A percentile compares a stretch with the other conserved stretches of the same genome.
Conservation (phyloP, 2,797 vertebrate species). For the Bucorvus abyssinicus region DNA sequence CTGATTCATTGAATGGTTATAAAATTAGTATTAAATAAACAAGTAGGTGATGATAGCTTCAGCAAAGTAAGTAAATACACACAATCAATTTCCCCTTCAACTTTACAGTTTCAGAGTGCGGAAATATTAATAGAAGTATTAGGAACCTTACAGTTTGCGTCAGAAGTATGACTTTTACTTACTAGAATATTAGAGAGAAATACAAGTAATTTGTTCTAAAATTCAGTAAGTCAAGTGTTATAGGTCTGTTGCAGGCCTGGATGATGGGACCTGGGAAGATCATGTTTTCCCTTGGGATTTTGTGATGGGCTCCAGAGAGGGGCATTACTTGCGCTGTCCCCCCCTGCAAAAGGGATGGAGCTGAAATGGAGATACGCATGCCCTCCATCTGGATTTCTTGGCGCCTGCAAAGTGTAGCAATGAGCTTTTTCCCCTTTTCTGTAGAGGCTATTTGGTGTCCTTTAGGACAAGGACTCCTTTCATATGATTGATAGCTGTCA, state of each 20-base stretch:
- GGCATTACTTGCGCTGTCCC: fast-evolving
- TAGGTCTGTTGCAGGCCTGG: neutral
- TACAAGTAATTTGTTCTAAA: neutral
- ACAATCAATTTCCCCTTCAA: neutral
- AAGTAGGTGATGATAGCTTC: conserved; percentile 4
- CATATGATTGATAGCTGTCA: neutral
- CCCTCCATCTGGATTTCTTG: neutral
- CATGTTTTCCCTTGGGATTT: neutral
- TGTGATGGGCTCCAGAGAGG: neutral
- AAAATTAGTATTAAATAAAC: conserved; percentile 19
- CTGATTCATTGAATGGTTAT: neutral
- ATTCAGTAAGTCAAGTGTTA: neutral
- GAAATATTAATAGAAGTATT: neutral
- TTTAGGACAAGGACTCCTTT: neutral
- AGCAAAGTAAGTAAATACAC: neutral
- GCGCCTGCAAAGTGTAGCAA: fast-evolving
- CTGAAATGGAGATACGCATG: fast-evolving
- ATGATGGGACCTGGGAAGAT: neutral
- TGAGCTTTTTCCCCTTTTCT: neutral
- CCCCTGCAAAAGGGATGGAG: neutral
- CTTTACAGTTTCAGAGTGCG: neutral
- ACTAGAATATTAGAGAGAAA: neutral
- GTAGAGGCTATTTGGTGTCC: neutral
- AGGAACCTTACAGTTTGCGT: neutral
- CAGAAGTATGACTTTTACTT: neutral